These are phyloP conservation scores for Pogonognathellus flavescens DNA, from an alignment of 1,140 invertebrate species.

Conservation along the genomic window DNA sequence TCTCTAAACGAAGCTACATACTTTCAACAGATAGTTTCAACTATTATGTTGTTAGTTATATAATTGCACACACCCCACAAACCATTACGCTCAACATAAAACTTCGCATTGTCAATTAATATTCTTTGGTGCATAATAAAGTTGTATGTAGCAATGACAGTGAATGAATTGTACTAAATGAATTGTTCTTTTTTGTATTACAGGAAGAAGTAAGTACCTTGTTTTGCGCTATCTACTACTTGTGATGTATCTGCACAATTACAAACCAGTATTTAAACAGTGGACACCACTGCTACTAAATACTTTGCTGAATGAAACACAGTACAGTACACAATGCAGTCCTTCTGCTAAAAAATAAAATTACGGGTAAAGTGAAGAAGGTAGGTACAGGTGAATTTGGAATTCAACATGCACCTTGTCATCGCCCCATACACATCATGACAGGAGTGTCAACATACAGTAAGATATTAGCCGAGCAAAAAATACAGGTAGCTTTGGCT, in stretches of 20 bases:
- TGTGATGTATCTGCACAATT: slow-evolving; percentile 15
- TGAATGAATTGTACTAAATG: slow-evolving; percentile 32
- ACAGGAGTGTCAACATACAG: slow-evolving; percentile 9
- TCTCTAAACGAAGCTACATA: no score
- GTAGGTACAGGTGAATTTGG: slow-evolving; percentile 25
- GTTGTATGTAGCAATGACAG: slow-evolving; percentile 2
- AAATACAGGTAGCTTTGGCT: slow-evolving; percentile 1
- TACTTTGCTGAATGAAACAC: not conserved
- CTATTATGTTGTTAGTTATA: no score
- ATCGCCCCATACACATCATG: not conserved
- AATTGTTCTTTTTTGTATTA: slow-evolving; percentile 47
- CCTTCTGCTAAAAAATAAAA: not conserved
- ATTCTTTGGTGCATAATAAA: no score
- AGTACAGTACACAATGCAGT: slow-evolving; percentile 17
- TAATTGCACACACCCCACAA: no score
- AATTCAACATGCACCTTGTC: slow-evolving; percentile 33
- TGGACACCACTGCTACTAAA: not conserved
- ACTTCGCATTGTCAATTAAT: no score
- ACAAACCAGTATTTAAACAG: slow-evolving; percentile 16
- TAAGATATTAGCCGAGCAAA: slow-evolving; percentile 18
- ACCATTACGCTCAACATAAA: no score
- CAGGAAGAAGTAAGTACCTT: slow-evolving; percentile 52
- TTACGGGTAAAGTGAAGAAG: not conserved
- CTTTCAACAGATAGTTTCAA: no score
- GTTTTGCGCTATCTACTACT: slow-evolving; percentile 38